Base-by-base conservation (phyloP, 2,113 vertebrate genomes). In the Ramphastos sulfuratus region DNA sequence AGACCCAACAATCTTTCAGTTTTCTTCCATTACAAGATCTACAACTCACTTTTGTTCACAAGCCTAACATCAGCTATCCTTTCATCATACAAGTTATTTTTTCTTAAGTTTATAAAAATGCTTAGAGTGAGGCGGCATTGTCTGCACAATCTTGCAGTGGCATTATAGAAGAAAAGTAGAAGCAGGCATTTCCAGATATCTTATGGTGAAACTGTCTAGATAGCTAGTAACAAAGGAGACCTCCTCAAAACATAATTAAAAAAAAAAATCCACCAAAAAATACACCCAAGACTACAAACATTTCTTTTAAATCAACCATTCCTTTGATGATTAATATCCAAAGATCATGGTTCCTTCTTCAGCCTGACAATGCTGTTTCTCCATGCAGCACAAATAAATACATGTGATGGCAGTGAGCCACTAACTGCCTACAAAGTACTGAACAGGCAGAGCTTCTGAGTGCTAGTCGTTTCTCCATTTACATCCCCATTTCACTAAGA, bases 1-100 rank as follows among this genome's bases (percentile, higher is more conserved):
- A 97, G 93, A 97, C 80, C 89, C 75, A 94, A 96, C 82, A 74
- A 80, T 82, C 85, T 96, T 94, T 93, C 31, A 15, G 58, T 61
- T 92, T 83, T 58, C 72, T 89, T 87, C 50, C 31, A 39, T 13
- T 52, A 16, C 17, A 92, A 91, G 60, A 79, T 44, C 85, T 74
- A 64, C 60, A 31, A 35, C 6, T 67, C 33, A 52, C 44, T 59
- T 74, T 60, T 28, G 6, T 5, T 61, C 56, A 77, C 39, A 81
- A 59, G 52, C 23, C 37, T 88, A 66, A 72, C 30, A 63, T 42
- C 14, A 91, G 6, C 42, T 63, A 42, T 3, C 33, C 33, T 83
- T 82, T 58, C 4, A 76, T 78, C 69, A 39, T 44, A 58, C 3
- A 52, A 33, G 60, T 12, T 42, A 7, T 30, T 48, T 69, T 46